These are phyloP conservation scores for Phytoseiulus persimilis DNA, from an alignment of 2,888 invertebrate species.

Conservation along the genomic window DNA sequence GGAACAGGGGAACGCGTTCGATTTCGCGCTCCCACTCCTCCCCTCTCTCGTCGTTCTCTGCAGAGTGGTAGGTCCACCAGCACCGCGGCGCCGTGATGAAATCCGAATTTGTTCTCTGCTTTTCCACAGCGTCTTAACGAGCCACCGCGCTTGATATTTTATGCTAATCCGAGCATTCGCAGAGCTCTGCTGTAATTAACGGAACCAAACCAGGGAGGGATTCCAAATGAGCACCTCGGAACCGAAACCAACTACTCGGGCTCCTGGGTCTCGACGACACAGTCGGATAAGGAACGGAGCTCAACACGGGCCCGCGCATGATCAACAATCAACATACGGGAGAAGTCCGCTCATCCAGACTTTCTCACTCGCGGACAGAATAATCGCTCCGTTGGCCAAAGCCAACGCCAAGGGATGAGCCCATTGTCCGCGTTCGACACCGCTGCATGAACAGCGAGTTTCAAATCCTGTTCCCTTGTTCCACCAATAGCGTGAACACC, in stretches of 20 bases:
- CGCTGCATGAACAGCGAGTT: not conserved
- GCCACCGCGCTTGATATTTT: not conserved
- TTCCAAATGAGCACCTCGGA: not conserved
- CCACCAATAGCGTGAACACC: not conserved
- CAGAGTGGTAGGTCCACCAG: too few species aligned
- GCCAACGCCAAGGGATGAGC: not conserved
- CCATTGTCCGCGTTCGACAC: not conserved
- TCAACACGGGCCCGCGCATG: too few species aligned
- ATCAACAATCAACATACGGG: not conserved
- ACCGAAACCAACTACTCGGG: too few species aligned
- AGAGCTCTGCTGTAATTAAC: not conserved
- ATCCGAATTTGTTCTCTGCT: not conserved
- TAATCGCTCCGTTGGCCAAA: not conserved
- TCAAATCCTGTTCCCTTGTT: not conserved
- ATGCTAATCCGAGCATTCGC: not conserved
- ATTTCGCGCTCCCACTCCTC: too few species aligned
- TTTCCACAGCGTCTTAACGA: not conserved
- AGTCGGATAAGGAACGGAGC: too few species aligned
- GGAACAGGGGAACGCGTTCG: too few species aligned
- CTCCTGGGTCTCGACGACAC: too few species aligned
- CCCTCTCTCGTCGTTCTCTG: too few species aligned
- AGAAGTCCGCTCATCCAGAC: not conserved
- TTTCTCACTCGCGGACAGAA: not conserved
- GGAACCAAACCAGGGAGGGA: not conserved
- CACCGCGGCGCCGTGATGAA: too few species aligned